These are phyloP conservation scores for Achatina immaculata DNA, from an alignment of 1,140 invertebrate genomes.

Conservation along the genomic window DNA sequence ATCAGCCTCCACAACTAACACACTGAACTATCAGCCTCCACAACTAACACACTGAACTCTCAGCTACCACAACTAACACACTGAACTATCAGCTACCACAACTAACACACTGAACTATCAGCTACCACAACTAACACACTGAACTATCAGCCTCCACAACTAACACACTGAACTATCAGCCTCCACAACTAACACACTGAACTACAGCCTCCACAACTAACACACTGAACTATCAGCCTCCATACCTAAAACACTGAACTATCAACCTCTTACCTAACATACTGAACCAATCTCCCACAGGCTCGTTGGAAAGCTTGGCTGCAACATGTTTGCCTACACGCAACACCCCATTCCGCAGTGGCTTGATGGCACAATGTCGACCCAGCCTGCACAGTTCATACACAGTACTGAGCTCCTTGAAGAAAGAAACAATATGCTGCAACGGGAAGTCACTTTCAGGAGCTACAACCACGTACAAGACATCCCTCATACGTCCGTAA, in stretches of 20 bases:
- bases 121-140: too few species aligned
- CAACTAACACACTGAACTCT: too few species aligned
- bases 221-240: too few species aligned
- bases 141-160: background rate
- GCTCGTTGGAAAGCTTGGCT: conserved; percentile 78
- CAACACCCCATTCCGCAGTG: conserved; percentile 88
- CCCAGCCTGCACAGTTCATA: conserved; percentile 95
- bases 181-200: too few species aligned
- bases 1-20: too few species aligned
- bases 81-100: too few species aligned
- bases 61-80: too few species aligned
- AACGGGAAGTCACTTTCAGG: conserved; percentile 91
- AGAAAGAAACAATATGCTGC: conserved; percentile 85
- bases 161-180: background rate
- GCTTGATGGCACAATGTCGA: conserved; percentile 88
- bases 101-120: too few species aligned
- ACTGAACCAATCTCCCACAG: conserved; percentile 92
- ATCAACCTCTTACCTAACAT: conserved; percentile 74
- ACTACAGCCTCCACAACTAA: too few species aligned
- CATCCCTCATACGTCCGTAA: conserved; percentile 90
- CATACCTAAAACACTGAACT: too few species aligned
- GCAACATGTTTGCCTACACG: conserved; percentile 82
- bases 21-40: too few species aligned
- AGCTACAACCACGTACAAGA: conserved; percentile 93
- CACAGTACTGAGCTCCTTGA: conserved; percentile 90